A percentile compares a stretch with the other conserved stretches of the same genome.
Evolutionary conservation across 2,888 invertebrate species (phyloP).

Genomic region (Brachyptera putata): DNA sequence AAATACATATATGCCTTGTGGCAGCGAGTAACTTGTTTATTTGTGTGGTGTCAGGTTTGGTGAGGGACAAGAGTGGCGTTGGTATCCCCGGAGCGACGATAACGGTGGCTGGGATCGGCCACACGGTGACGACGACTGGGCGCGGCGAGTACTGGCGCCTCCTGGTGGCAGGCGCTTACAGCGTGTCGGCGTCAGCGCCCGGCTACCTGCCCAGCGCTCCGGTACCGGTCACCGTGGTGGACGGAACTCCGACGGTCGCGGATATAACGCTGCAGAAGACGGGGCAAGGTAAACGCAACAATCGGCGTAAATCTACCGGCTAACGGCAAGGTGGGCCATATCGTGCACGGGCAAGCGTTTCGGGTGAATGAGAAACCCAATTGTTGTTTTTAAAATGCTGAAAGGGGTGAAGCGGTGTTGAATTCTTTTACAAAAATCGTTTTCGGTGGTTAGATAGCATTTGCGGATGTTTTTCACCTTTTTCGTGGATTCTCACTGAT

Average conservation of each 20-base stretch:
- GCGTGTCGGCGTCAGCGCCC: conserved; percentile 23
- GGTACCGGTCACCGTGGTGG: conserved; percentile 43
- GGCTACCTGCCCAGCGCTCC: conserved; percentile 51
- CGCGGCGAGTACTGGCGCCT: conserved; percentile 94
- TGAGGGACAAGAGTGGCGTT: conserved; percentile 57
- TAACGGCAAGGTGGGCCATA: too few relatives aligned
- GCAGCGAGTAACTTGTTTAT: too few relatives aligned
- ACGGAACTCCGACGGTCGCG: conserved; percentile 44
- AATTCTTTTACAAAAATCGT: too few relatives aligned
- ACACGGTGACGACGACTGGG: conserved; percentile 71
- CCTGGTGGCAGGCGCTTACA: conserved; percentile 45
- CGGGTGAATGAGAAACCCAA: too few relatives aligned
- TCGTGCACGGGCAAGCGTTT: too few relatives aligned
- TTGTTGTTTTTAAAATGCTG: too few relatives aligned
- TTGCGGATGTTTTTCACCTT: too few relatives aligned
- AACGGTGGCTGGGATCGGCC: conserved; percentile 69
- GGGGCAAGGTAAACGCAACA: neutral
- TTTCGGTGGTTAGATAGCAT: too few relatives aligned
- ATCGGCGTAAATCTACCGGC: neutral
- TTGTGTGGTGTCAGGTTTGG: conserved; percentile 51
- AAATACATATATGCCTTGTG: too few relatives aligned
- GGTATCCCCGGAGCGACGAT: conserved; percentile 73
- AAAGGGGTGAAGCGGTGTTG: too few relatives aligned
- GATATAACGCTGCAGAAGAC: conserved; percentile 41
- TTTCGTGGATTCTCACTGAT: too few relatives aligned